Evolutionary conservation across 2,797 vertebrate genomes (phyloP), one percentile per base, ranked within the genome.

Genomic region (Iguana delicatissima): DNA sequence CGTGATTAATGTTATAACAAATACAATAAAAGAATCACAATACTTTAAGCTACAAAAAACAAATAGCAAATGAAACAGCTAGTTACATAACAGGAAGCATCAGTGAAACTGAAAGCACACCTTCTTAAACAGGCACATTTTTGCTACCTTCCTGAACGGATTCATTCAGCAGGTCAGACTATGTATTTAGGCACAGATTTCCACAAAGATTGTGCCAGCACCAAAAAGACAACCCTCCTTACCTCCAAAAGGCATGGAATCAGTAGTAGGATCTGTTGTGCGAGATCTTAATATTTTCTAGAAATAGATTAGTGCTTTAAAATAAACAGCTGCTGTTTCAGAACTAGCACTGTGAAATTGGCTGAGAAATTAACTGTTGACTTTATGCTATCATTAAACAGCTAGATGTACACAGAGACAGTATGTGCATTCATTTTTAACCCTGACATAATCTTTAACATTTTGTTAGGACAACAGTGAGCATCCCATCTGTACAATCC

Each of bases 401-500:
- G 22, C 59, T 69, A 80, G 82, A 59, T 46, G 35, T 95, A 92
- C 92, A 94, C 83, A 89, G 93, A 89, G 80, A 92, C 92, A 55
- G 35, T 89, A 93, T 90, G 94, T 92, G 87, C 92, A 93, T 94
- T 89, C 89, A 20, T 74, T 96, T 92, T 95, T 94, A 95, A 95
- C 93, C 94, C 95, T 94, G 93, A 93, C 86, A 79, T 96, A 95
- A 96, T 93, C 67, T 84, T 77, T 55, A 52, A 62, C 94, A 95
- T 94, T 95, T 91, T 93, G 89, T 55, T 93, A 94, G 93, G 89
- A 92, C 95, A 94, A 83, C 94, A 94, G 95, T 96, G 95, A 94
- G 91, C 94, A 94, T 95, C 95, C 95, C 95, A 95, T 95, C 95
- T 96, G 95, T 95, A 95, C 93, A 92, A 96, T 93, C 96, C 93